A percentile compares a stretch with the other conserved stretches of the same genome.
phyloP scores from a whole-genome alignment of 2,797 vertebrate genomes.

The Cossypha polioptera region DNA sequence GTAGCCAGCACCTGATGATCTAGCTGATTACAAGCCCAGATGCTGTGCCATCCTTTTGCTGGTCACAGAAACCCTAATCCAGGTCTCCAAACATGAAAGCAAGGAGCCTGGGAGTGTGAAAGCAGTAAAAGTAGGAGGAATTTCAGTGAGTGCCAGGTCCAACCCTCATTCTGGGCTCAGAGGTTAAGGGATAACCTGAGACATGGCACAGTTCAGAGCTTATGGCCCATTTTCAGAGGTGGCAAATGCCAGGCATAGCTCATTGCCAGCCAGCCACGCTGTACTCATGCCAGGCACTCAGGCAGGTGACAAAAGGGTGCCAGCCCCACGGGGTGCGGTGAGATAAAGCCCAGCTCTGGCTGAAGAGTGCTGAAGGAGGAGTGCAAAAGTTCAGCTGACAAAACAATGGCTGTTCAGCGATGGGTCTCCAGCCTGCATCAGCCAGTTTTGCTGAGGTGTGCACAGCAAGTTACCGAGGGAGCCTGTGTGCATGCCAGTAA shows the following conservation, averaged over 20 bases:
- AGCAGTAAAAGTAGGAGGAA: neutral
- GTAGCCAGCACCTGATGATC: neutral
- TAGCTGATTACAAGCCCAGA: neutral
- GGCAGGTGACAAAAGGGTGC: neutral
- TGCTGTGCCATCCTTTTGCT: neutral
- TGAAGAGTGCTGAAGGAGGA: neutral
- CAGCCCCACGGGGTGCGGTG: fast-evolving
- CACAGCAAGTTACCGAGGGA: neutral
- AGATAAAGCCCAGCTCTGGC: neutral
- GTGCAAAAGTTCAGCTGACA: neutral
- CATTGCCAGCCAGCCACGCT: neutral
- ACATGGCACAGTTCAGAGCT: neutral
- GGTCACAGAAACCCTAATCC: neutral
- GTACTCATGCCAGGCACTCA: neutral
- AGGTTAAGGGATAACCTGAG: neutral
- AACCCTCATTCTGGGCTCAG: neutral
- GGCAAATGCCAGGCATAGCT: neutral
- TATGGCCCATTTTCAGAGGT: fast-evolving
- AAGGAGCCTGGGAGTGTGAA: neutral
- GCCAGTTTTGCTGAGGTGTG: neutral
- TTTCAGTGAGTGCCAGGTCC: neutral
- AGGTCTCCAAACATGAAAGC: neutral
- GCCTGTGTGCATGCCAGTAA: neutral
- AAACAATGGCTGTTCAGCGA: neutral
- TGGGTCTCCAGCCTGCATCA: neutral